Conservation (phyloP, 2,888 invertebrate genomes). For the Chrysolina oricalcia region DNA sequence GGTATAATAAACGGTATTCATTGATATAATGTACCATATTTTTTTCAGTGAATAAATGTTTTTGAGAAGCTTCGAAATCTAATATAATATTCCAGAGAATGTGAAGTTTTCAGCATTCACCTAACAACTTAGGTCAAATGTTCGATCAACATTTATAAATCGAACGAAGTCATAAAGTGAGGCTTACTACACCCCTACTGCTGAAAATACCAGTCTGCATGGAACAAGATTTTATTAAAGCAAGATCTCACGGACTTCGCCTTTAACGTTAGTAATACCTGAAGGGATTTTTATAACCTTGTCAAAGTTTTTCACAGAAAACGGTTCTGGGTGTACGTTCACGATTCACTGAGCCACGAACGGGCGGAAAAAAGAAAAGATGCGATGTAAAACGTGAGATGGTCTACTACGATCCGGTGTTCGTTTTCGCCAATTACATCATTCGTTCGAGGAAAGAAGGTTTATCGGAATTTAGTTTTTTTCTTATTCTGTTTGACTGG, state of each 20-base stretch:
- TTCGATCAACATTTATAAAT: neutral
- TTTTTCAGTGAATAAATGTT: too few relatives aligned
- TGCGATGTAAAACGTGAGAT: neutral
- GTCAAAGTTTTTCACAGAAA: slow-evolving; percentile 21
- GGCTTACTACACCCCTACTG: neutral
- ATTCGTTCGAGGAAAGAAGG: slow-evolving; percentile 14
- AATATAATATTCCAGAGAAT: too few relatives aligned
- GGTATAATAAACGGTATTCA: too few relatives aligned
- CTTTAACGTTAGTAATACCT: slow-evolving; percentile 21
- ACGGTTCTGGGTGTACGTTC: slow-evolving; percentile 11
- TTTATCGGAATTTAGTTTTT: slow-evolving; percentile 22
- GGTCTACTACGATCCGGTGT: slow-evolving; percentile 10
- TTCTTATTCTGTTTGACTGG: neutral
- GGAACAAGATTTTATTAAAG: slow-evolving; percentile 3
- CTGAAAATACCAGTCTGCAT: neutral
- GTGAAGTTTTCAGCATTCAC: neutral
- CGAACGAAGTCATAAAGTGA: neutral
- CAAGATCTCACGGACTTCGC: slow-evolving; percentile 18
- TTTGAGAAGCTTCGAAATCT: too few relatives aligned
- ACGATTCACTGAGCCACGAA: slow-evolving; percentile 1
- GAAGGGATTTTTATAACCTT: slow-evolving; percentile 29
- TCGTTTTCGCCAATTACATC: slow-evolving; percentile 25
- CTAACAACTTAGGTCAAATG: neutral
- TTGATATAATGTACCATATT: too few relatives aligned
- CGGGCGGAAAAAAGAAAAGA: neutral